Percentiles rank a stretch among this genome's conserved stretches.
Evolutionary conservation across 1,140 invertebrate genomes (phyloP).

Genomic region (Proales similis): DNA sequence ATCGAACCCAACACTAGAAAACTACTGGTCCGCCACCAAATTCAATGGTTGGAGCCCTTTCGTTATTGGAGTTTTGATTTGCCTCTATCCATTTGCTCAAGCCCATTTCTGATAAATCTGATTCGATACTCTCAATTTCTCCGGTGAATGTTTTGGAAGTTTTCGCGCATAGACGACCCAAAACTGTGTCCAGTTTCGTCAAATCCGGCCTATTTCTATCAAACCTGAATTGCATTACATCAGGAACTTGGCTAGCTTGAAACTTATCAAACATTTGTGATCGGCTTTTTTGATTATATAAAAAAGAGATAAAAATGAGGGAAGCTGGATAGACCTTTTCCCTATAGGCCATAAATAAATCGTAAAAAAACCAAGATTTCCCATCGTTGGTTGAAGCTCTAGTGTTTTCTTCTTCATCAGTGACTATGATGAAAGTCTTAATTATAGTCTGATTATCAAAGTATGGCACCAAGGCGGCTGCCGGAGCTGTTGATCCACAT

Average conservation of each 20-base stretch:
- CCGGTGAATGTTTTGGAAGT: slow-evolving; percentile 37
- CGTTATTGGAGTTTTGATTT: too few relatives aligned
- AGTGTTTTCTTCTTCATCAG: slow-evolving; percentile 51
- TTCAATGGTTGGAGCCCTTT: too few relatives aligned
- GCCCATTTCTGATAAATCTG: slow-evolving; percentile 11
- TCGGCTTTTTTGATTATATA: slow-evolving; percentile 42
- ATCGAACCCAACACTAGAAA: too few relatives aligned
- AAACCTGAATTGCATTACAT: slow-evolving; percentile 46
- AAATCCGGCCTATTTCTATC: slow-evolving; percentile 45
- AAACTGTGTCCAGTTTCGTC: slow-evolving; percentile 48
- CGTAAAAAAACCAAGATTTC: slow-evolving; percentile 41
- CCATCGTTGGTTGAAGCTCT: slow-evolving; percentile 22
- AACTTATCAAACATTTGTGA: slow-evolving; percentile 45
- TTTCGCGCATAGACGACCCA: slow-evolving; percentile 45
- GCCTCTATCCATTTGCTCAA: slow-evolving; percentile 10
- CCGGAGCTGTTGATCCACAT: slow-evolving; percentile 45
- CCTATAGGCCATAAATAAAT: slow-evolving; percentile 46
- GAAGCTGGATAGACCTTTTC: slow-evolving; percentile 48
- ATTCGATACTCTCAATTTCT: slow-evolving; percentile 23
- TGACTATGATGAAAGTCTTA: slow-evolving; percentile 50
- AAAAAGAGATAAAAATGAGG: slow-evolving; percentile 50
- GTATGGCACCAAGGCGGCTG: slow-evolving; percentile 46
- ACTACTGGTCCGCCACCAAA: too few relatives aligned
- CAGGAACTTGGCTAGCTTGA: slow-evolving; percentile 39
- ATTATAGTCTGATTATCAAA: slow-evolving; percentile 46